Percentiles rank a stretch among this genome's conserved stretches.
Conservation (phyloP, 2,113 vertebrate species). For the Puffinus mauretanicus region DNA sequence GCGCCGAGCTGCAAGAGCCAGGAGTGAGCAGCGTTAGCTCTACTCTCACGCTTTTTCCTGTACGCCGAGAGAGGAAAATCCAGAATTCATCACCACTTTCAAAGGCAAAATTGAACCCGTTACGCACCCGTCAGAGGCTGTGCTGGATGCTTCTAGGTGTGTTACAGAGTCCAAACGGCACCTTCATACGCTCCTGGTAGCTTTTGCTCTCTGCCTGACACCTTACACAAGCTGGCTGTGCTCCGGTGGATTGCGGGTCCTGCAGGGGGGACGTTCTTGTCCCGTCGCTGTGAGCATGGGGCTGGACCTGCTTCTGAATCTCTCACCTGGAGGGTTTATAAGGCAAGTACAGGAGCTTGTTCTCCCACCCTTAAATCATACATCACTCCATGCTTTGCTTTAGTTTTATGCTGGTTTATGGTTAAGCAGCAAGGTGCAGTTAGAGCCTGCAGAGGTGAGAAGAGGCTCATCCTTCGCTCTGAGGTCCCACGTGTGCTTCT, state of each 20-base stretch:
- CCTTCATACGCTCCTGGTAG: not conserved
- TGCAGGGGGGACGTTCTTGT: not conserved
- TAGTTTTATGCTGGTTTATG: not conserved
- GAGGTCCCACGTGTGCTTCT: not conserved
- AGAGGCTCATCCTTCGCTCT: not conserved
- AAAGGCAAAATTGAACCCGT: fast-evolving
- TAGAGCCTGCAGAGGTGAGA: not conserved
- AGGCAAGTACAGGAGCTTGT: not conserved
- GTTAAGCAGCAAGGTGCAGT: not conserved
- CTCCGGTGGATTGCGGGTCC: not conserved
- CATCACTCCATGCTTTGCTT: not conserved
- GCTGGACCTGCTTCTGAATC: not conserved
- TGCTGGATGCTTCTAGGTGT: not conserved
- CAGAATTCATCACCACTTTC: not conserved
- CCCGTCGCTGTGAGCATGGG: not conserved
- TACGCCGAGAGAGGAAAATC: not conserved
- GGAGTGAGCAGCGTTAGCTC: fast-evolving
- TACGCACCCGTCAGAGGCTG: not conserved
- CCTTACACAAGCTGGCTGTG: not conserved
- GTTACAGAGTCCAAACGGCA: no score
- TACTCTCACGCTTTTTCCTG: not conserved
- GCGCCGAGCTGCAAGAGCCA: fast-evolving
- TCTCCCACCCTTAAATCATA: not conserved
- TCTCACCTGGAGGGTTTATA: not conserved
- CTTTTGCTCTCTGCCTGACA: not conserved